Conservation (phyloP, 2,888 invertebrate species). For the Diadromus collaris region DNA sequence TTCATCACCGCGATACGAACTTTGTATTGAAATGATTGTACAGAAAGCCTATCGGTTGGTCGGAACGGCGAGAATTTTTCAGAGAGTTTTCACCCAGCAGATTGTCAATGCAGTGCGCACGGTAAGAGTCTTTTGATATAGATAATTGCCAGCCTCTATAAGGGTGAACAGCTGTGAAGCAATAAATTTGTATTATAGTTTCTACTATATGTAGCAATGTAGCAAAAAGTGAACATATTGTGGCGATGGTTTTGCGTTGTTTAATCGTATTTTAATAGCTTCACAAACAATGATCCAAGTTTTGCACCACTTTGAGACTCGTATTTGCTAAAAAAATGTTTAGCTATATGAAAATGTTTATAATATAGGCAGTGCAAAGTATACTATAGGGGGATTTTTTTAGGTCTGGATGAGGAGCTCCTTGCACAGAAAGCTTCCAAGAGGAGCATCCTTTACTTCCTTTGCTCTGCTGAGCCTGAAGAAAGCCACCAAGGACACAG, state of each 20-base stretch:
- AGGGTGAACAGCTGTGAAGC: background rate
- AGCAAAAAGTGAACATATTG: background rate
- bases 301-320: background rate
- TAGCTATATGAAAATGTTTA: background rate
- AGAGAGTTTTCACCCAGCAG: slow-evolving; percentile 25
- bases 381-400: background rate
- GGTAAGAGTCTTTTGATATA: background rate
- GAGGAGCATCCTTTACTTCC: slow-evolving; percentile 61
- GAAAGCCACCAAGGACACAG: slow-evolving; percentile 64
- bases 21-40: slow-evolving; percentile 37
- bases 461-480: slow-evolving; percentile 71
- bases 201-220: background rate
- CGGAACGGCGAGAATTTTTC: slow-evolving; percentile 41
- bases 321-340: background rate
- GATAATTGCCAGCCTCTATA: background rate
- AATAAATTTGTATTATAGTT: background rate
- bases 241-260: background rate
- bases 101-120: slow-evolving; percentile 32
- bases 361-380: background rate
- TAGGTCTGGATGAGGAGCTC: slow-evolving; percentile 24
- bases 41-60: slow-evolving; percentile 47
- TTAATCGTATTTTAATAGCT: background rate
- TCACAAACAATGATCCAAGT: background rate
- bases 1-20: background rate
- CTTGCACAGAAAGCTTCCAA: slow-evolving; percentile 39